Evolutionary conservation across 2,113 vertebrate species (phyloP).

Genomic region (Anthoscopus minutus): DNA sequence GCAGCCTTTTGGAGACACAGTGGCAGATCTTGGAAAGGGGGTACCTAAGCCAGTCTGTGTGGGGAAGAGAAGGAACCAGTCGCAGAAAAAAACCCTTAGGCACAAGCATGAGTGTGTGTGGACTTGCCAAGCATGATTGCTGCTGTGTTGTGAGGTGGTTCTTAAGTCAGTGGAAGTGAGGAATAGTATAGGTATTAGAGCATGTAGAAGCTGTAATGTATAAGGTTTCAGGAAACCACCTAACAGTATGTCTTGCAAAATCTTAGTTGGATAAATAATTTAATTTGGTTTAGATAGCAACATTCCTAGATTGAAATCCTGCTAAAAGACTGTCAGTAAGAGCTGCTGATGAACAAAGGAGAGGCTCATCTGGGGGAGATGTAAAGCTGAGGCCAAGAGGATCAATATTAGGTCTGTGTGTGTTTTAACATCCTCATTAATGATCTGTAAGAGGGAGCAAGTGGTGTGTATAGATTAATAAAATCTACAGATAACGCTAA

Average conservation of each 20-base stretch:
- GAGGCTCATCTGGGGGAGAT: slow-evolving; percentile 13
- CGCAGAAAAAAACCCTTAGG: background rate
- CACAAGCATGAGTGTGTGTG: background rate
- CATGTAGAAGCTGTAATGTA: background rate
- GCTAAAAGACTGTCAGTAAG: slow-evolving; percentile 21
- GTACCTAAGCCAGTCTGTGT: background rate
- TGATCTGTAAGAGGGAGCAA: slow-evolving; percentile 51
- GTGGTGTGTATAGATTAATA: slow-evolving; percentile 26
- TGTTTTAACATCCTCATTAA: slow-evolving; percentile 57
- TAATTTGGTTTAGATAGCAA: slow-evolving; percentile 21
- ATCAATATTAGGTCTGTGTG: slow-evolving; percentile 49
- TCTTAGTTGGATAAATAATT: slow-evolving; percentile 58
- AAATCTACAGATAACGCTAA: slow-evolving; percentile 17
- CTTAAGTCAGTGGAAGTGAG: background rate
- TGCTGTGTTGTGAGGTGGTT: background rate
- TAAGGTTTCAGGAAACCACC: slow-evolving; percentile 29
- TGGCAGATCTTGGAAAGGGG: background rate
- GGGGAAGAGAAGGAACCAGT: background rate
- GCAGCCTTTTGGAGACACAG: background rate
- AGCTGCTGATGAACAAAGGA: slow-evolving; percentile 25
- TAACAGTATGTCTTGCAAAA: slow-evolving; percentile 11
- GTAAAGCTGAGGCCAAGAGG: slow-evolving; percentile 35
- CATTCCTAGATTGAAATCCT: slow-evolving; percentile 26
- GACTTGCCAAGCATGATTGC: background rate
- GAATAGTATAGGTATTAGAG: background rate